phyloP scores from a whole-genome alignment of 2,113 vertebrate genomes.

The Ammospiza nelsoni region DNA sequence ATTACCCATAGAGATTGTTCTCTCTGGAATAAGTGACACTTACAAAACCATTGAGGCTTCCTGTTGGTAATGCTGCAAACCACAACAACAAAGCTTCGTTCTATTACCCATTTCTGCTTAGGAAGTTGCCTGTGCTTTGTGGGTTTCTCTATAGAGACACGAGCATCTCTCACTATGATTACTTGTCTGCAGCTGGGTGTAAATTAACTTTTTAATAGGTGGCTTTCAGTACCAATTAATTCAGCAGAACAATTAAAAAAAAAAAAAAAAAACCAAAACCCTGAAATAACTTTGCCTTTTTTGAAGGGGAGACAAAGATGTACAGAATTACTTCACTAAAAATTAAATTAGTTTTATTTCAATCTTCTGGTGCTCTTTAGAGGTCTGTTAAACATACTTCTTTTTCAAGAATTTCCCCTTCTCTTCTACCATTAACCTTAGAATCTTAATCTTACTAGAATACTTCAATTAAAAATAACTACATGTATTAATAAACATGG shows the following conservation, averaged over 20 bases:
- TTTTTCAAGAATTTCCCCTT: neutral
- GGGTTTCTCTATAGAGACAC: neutral
- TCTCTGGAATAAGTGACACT: constrained; percentile 32
- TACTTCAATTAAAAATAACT: neutral
- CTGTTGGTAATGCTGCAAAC: constrained; percentile 57
- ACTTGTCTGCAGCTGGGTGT: neutral
- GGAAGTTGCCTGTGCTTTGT: constrained; percentile 18
- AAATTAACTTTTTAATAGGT: neutral
- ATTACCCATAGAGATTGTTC: constrained; percentile 24
- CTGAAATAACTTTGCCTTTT: neutral
- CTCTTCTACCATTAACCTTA: neutral
- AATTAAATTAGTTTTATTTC: neutral
- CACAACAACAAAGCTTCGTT: constrained; percentile 53
- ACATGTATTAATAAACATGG: neutral
- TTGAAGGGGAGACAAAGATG: neutral
- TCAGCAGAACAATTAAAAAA: neutral
- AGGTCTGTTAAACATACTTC: neutral
- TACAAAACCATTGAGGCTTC: constrained; percentile 67
- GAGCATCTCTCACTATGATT: rapidly evolving
- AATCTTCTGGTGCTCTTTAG: neutral
- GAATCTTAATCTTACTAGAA: neutral
- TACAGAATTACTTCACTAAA: neutral
- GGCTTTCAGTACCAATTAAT: neutral
- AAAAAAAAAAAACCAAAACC: neutral
- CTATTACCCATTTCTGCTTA: neutral